These are phyloP conservation scores for Condylura cristata DNA, from an alignment of 2,113 vertebrate species.

Conservation along the genomic window DNA sequence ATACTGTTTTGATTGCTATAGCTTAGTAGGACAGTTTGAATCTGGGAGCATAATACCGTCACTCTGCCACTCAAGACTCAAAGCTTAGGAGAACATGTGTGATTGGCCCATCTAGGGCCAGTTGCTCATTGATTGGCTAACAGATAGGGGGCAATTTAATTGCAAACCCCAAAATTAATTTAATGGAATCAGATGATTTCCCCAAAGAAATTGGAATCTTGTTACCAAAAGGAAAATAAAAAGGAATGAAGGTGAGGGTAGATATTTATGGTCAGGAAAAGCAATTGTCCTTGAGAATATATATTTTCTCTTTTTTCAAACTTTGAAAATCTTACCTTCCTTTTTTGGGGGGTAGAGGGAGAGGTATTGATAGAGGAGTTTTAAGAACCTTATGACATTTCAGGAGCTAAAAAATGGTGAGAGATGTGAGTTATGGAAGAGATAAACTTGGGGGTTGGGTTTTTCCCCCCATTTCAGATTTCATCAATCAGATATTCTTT, in stretches of 20 bases:
- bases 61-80: not conserved
- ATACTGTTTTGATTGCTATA: too few species aligned
- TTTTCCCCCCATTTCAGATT: not conserved
- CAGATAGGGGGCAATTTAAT: not conserved
- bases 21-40: too few species aligned
- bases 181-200: not conserved
- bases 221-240: not conserved
- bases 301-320: not conserved
- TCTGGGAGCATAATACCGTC: too few species aligned
- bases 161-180: not conserved
- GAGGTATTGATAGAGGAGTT: not conserved
- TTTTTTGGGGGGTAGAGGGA: not conserved
- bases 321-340: not conserved
- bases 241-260: not conserved
- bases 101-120: not conserved
- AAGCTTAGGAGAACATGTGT: not conserved
- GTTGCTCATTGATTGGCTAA: not conserved
- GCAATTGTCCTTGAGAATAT: not conserved
- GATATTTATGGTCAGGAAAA: not conserved
- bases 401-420: conserved; percentile 30
- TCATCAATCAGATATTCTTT: not conserved
- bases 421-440: not conserved
- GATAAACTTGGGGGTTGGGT: not conserved
- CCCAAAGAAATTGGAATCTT: not conserved
- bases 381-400: conserved; percentile 21